Percentiles rank a stretch among this genome's conserved stretches.
Conservation (phyloP, 2,888 invertebrate species). For the Liopterus haemorrhoidalis region DNA sequence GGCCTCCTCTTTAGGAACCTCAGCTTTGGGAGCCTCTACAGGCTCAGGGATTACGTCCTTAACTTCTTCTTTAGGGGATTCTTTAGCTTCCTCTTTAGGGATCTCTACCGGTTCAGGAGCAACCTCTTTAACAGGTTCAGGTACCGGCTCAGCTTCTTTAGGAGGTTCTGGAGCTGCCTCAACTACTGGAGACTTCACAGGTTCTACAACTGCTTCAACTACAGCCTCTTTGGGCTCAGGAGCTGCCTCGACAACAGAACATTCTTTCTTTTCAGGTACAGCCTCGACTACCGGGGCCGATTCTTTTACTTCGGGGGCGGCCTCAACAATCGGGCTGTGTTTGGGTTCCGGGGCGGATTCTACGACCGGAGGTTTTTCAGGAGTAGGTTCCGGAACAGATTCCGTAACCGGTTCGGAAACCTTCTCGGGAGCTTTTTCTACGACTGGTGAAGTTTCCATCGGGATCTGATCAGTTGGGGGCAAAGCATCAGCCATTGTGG, state of each 20-base stretch:
- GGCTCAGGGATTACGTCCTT: slow-evolving; percentile 19
- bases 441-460: slow-evolving; percentile 16
- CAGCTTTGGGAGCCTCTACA: slow-evolving; percentile 6
- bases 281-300: slow-evolving; percentile 15
- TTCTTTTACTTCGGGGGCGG: slow-evolving; percentile 13
- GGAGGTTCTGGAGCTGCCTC: slow-evolving; percentile 18
- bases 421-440: slow-evolving; percentile 30
- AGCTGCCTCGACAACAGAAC: slow-evolving; percentile 18
- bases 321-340: background rate
- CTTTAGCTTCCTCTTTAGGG: slow-evolving; percentile 15
- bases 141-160: slow-evolving; percentile 18
- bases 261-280: slow-evolving; percentile 13
- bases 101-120: background rate
- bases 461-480: slow-evolving; percentile 38
- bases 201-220: slow-evolving; percentile 21
- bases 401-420: slow-evolving; percentile 30
- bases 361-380: slow-evolving; percentile 13
- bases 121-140: slow-evolving; percentile 1
- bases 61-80: slow-evolving; percentile 8
- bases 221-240: slow-evolving; percentile 24
- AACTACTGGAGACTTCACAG: slow-evolving; percentile 11
- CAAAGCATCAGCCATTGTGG: slow-evolving; percentile 53
- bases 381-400: slow-evolving; percentile 19
- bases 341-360: slow-evolving; percentile 15
- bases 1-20: background rate